Percentiles rank a stretch among this genome's conserved stretches.
Conservation (phyloP, 2,888 invertebrate species). For the Camptogramma bilineatum region DNA sequence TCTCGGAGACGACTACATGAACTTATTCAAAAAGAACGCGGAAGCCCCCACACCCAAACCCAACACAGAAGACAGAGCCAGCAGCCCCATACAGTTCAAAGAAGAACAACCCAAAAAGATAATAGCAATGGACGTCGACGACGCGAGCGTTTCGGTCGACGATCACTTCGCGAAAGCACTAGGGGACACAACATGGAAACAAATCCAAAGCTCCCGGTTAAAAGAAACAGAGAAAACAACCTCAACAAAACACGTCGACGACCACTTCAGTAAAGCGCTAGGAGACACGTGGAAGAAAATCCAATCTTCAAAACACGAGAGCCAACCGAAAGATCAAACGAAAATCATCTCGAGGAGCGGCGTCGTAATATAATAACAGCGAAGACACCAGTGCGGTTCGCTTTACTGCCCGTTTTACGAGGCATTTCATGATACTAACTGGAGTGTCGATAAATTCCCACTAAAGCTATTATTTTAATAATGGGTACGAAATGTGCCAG, state of each 20-base stretch:
- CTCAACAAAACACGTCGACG: conserved; percentile 87
- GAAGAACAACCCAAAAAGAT: conserved; percentile 74
- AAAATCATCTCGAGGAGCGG: conserved; percentile 82
- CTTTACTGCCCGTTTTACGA: conserved; percentile 74
- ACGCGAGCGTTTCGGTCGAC: conserved; percentile 89
- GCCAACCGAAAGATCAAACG: conserved; percentile 71
- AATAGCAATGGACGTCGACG: conserved; percentile 86
- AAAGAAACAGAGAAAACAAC: conserved; percentile 75
- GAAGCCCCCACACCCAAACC: conserved; percentile 71
- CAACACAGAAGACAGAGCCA: conserved; percentile 79
- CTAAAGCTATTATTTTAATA: conserved; percentile 65
- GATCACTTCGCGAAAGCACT: conserved; percentile 97
- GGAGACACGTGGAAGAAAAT: conserved; percentile 93
- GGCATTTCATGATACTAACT: conserved; percentile 70
- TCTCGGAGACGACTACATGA: conserved; percentile 92
- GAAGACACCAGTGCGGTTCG: conserved; percentile 59
- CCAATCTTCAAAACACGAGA: conserved; percentile 84
- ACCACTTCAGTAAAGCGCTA: conserved; percentile 96
- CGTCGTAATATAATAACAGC: conserved; percentile 78
- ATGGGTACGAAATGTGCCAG: conserved; percentile 53
- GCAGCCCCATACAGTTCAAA: conserved; percentile 80
- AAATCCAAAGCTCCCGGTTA: conserved; percentile 87
- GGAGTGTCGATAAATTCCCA: conserved; percentile 76
- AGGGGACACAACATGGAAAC: conserved; percentile 93
- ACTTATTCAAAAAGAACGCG: conserved; percentile 87